A percentile compares a stretch with the other conserved stretches of the same genome.
Conservation (phyloP, 2,797 vertebrate genomes). For the Coregonus sp. region DNA sequence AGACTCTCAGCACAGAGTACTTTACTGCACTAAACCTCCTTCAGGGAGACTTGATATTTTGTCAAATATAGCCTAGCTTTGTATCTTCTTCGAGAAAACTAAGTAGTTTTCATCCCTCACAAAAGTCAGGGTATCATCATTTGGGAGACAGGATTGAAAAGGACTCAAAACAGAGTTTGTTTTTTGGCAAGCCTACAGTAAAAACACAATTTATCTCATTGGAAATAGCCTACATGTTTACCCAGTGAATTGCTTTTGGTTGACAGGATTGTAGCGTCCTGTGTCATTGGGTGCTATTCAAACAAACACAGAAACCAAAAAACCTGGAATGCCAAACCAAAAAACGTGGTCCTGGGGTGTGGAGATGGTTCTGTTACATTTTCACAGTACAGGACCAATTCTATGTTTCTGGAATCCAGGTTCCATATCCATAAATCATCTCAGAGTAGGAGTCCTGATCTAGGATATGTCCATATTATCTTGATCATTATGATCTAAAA, state of each 20-base stretch:
- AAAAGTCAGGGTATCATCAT: not conserved
- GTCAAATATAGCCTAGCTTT: constrained; percentile 15
- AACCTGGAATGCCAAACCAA: not conserved
- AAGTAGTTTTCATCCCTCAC: constrained; percentile 1
- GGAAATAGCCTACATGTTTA: not conserved
- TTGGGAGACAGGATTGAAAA: constrained; percentile 1
- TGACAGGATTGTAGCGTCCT: not conserved
- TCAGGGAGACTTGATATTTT: constrained; percentile 1
- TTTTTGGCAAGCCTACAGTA: not conserved
- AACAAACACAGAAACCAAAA: not conserved
- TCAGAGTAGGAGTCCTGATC: too few relatives aligned
- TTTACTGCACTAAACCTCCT: constrained; percentile 22
- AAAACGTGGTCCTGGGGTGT: not conserved
- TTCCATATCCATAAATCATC: too few relatives aligned
- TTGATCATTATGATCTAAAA: too few relatives aligned
- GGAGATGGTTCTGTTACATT: not conserved
- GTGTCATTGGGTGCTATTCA: not conserved
- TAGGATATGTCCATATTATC: too few relatives aligned
- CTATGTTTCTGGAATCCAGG: not conserved
- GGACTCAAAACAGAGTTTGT: not conserved
- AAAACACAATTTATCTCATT: not conserved
- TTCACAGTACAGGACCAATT: not conserved
- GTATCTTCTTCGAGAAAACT: constrained; percentile 3
- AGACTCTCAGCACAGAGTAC: constrained; percentile 14
- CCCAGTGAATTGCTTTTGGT: not conserved